phyloP scores from a whole-genome alignment of 1,140 invertebrate species.

The Calliopsis andreniformis region DNA sequence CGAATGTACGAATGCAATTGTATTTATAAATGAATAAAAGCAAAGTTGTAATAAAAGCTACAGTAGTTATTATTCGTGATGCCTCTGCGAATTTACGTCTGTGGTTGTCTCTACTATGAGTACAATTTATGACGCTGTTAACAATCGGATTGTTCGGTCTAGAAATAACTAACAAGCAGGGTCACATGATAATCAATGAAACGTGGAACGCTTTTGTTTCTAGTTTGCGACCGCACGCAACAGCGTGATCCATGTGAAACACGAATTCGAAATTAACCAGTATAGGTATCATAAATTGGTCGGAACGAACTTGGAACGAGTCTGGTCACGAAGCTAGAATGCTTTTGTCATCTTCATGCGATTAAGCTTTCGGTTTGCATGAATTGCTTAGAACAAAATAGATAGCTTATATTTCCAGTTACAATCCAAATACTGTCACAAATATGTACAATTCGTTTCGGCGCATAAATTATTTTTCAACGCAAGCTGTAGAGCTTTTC shows the following conservation, averaged over 20 bases:
- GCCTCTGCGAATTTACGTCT: not conserved
- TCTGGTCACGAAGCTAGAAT: not conserved
- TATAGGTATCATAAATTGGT: not conserved
- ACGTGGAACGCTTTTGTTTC: not conserved
- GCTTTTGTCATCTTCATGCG: not conserved
- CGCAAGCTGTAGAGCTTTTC: not conserved
- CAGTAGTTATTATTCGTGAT: not conserved
- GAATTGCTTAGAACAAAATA: not conserved
- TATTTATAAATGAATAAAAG: conserved; percentile 34
- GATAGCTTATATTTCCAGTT: not conserved
- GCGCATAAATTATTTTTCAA: conserved; percentile 19
- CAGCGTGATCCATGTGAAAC: not conserved
- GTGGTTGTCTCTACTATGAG: not conserved
- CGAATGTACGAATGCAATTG: conserved; percentile 13
- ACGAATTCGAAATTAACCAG: not conserved
- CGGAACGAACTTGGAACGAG: not conserved
- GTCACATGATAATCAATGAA: no score
- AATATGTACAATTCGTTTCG: no score
- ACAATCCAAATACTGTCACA: no score
- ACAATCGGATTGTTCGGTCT: not conserved
- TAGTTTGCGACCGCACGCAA: not conserved
- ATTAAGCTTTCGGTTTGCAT: not conserved
- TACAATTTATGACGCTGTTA: not conserved
- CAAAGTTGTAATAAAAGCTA: conserved; percentile 6
- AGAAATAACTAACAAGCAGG: not conserved